Conservation (phyloP, 2,113 vertebrate species). For the Anas platyrhynchos region DNA sequence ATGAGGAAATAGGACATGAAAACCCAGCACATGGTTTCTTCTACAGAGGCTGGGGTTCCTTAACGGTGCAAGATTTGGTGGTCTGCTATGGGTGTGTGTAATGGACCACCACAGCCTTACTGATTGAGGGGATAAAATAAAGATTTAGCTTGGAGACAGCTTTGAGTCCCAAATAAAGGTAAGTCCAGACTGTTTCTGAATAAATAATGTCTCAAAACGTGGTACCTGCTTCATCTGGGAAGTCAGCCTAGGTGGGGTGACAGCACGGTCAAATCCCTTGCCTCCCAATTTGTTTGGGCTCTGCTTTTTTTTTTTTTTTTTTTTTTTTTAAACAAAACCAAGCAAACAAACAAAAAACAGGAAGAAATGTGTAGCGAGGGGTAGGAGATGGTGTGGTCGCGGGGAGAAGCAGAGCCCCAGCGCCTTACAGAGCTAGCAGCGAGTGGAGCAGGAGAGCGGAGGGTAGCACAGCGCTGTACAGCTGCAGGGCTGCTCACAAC, state of each 20-base stretch:
- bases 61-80: not conserved
- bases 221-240: not conserved
- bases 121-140: not conserved
- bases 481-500: slow-evolving; percentile 81
- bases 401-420: slow-evolving; percentile 60
- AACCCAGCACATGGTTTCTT: not conserved
- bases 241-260: not conserved
- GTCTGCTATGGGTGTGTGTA: not conserved
- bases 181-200: not conserved
- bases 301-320: not conserved
- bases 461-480: slow-evolving; percentile 78
- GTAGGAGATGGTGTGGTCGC: slow-evolving; percentile 21
- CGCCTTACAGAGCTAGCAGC: slow-evolving; percentile 42
- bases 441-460: slow-evolving; percentile 72
- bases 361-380: not conserved
- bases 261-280: not conserved
- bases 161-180: not conserved
- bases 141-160: not conserved
- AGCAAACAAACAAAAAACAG: not conserved
- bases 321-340: too few species aligned
- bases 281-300: slow-evolving; percentile 7
- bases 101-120: not conserved
- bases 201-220: not conserved
- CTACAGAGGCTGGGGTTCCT: not conserved
- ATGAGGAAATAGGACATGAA: not conserved